phyloP scores from a whole-genome alignment of 2,797 vertebrate genomes.

The Semotilus atromaculatus region DNA sequence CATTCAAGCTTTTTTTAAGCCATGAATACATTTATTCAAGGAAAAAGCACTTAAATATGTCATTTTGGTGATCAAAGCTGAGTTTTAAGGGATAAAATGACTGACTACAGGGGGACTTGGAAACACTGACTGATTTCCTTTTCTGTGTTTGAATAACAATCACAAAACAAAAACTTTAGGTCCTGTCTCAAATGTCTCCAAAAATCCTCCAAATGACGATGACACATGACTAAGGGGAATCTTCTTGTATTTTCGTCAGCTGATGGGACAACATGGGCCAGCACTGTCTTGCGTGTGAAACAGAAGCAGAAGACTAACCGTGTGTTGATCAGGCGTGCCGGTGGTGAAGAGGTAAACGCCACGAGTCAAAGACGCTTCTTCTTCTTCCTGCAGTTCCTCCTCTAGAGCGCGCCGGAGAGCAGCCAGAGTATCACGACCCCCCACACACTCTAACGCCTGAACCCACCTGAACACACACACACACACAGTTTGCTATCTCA shows the following conservation, averaged over 20 bases:
- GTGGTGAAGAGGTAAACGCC: conserved; percentile 83
- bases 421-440: conserved; percentile 77
- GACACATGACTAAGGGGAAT: not conserved
- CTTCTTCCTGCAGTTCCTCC: conserved; percentile 71
- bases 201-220: too few species aligned
- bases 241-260: not conserved
- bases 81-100: too few species aligned
- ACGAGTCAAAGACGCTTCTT: conserved; percentile 70
- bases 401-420: conserved; percentile 77
- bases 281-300: not conserved
- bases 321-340: conserved; percentile 82
- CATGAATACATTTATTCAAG: too few species aligned
- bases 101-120: too few species aligned
- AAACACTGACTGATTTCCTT: too few species aligned
- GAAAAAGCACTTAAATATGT: too few species aligned
- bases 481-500: not conserved
- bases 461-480: conserved; percentile 77
- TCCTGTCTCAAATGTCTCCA: too few species aligned
- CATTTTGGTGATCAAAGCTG: too few species aligned
- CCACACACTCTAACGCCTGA: conserved; percentile 72
- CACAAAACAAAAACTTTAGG: too few species aligned
- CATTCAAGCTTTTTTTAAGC: too few species aligned
- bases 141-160: too few species aligned
- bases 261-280: not conserved
- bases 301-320: conserved; percentile 63